A percentile compares a stretch with the other conserved stretches of the same genome.
phyloP scores from a whole-genome alignment of 2,113 vertebrate genomes.

The Thunnus thynnus region DNA sequence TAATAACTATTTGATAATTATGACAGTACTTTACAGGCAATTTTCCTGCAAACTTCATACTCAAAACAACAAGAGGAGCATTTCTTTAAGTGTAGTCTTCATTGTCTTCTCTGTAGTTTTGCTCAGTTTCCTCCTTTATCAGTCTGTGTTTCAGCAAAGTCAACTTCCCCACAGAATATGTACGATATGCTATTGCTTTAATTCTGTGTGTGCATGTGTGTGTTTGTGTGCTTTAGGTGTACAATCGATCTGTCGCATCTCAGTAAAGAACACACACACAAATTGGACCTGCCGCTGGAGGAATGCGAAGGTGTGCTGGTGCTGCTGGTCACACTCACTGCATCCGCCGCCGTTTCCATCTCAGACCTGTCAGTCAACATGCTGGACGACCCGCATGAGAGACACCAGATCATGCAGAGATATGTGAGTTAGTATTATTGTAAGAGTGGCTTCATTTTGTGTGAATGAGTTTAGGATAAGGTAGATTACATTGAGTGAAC shows the following conservation, averaged over 20 bases:
- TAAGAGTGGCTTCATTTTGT: not conserved
- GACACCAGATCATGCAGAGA: conserved; percentile 91
- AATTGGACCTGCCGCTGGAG: conserved; percentile 91
- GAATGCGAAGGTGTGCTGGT: conserved; percentile 93
- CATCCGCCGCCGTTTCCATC: conserved; percentile 93
- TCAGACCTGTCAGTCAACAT: conserved; percentile 92
- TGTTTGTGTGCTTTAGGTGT: conserved; percentile 87
- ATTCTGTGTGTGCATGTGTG: conserved; percentile 12
- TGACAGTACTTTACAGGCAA: not conserved
- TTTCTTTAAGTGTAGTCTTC: conserved; percentile 6
- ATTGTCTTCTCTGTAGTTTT: not conserved
- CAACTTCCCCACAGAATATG: not conserved
- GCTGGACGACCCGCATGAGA: conserved; percentile 92
- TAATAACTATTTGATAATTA: not conserved
- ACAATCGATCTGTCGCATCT: conserved; percentile 92
- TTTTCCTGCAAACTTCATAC: conserved; percentile 5
- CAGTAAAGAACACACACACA: conserved; percentile 95
- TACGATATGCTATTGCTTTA: not conserved
- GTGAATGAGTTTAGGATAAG: not conserved
- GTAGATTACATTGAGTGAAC: not conserved
- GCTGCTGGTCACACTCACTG: conserved; percentile 95
- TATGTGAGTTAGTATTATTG: conserved; percentile 88
- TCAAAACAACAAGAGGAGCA: not conserved
- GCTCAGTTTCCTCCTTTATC: not conserved
- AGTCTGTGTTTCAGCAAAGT: not conserved